A percentile compares a stretch with the other conserved stretches of the same genome.
Evolutionary conservation across 2,113 vertebrate genomes (phyloP).

Genomic region (Leucoraja erinaceus): DNA sequence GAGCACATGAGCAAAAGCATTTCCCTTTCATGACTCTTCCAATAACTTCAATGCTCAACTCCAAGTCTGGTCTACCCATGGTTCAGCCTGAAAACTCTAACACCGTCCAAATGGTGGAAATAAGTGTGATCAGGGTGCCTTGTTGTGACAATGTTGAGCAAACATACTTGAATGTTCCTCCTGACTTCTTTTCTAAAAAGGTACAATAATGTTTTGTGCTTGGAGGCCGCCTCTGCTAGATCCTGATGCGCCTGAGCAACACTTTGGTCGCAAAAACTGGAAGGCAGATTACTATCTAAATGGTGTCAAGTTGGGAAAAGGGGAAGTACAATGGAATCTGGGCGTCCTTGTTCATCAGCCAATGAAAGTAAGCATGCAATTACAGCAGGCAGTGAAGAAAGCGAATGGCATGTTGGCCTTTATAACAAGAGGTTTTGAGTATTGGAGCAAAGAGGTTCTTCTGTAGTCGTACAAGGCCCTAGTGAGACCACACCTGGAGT

Average conservation of each 20-base stretch:
- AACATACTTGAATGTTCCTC: neutral
- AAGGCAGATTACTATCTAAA: no score
- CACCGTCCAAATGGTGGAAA: neutral
- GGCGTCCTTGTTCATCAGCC: no score
- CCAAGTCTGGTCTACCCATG: neutral
- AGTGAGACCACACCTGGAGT: no score
- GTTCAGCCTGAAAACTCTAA: neutral
- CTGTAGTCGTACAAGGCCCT: no score
- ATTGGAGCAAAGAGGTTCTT: no score
- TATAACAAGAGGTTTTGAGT: no score
- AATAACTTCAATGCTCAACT: neutral
- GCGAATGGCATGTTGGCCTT: no score
- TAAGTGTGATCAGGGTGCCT: neutral
- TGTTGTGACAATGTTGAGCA: neutral
- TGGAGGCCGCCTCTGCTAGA: neutral
- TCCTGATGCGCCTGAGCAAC: neutral
- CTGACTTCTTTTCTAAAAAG: neutral
- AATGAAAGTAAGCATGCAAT: no score
- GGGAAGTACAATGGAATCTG: no score
- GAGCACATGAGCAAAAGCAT: neutral
- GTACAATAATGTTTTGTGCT: neutral
- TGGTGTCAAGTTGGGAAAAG: no score
- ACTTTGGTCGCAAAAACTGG: no score
- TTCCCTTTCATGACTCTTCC: neutral
- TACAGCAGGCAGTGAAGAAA: no score